Conservation (phyloP, 2,113 vertebrate species). For the Hystrix cristata region DNA sequence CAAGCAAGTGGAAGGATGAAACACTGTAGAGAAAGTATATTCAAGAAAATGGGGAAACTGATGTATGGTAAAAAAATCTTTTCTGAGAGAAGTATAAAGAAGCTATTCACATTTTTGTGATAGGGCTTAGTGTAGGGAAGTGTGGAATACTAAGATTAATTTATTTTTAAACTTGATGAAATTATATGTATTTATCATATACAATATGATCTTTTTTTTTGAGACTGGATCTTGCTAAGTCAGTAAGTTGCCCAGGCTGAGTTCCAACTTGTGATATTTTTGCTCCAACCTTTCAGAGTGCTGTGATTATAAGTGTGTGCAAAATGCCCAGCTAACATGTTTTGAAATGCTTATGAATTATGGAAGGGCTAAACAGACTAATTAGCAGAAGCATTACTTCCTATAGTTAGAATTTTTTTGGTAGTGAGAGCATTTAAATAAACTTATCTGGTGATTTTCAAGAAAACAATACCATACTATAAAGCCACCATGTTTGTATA, state of each 20-base stretch:
- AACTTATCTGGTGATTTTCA: neutral
- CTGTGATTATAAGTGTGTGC: neutral
- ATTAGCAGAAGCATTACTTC: neutral
- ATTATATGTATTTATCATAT: neutral
- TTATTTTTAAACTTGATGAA: neutral
- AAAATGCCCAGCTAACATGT: neutral
- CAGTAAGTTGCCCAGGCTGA: neutral
- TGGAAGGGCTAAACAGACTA: neutral
- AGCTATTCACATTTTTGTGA: neutral
- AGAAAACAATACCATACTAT: neutral
- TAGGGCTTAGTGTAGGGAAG: neutral
- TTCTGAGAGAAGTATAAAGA: neutral
- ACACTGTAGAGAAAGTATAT: neutral
- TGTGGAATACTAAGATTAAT: neutral
- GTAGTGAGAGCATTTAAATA: neutral
- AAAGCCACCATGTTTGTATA: neutral
- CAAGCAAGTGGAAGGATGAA: neutral
- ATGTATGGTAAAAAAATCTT: neutral
- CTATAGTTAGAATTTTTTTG: neutral
- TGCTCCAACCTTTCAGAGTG: neutral
- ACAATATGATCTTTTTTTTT: neutral
- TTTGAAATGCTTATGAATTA: neutral
- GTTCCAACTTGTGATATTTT: neutral
- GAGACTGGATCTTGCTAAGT: neutral
- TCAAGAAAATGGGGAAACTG: neutral